Evolutionary conservation across 2,888 invertebrate species (phyloP).

Genomic region (Cyclophora punctaria): DNA sequence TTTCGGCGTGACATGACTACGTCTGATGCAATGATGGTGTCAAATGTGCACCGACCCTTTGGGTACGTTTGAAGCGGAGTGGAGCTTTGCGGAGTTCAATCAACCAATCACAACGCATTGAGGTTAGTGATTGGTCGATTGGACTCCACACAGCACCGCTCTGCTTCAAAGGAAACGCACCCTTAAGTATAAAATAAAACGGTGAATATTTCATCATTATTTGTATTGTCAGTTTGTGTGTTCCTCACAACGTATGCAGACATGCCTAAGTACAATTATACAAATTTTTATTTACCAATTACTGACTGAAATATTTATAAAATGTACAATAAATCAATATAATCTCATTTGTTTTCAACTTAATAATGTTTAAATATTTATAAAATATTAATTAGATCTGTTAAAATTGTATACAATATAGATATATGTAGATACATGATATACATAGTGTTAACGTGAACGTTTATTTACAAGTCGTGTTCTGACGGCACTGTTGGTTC

Average conservation of each 20-base stretch:
- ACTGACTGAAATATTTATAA: conserved; percentile 71
- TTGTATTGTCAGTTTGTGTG: conserved; percentile 74
- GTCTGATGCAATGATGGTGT: too few species aligned
- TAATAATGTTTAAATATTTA: conserved; percentile 64
- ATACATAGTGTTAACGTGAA: conserved; percentile 48
- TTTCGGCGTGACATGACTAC: too few species aligned
- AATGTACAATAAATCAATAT: conserved; percentile 65
- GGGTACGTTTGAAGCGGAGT: too few species aligned
- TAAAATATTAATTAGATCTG: conserved; percentile 68
- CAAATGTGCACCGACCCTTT: too few species aligned
- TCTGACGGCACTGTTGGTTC: conserved; percentile 34
- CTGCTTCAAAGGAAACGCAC: too few species aligned
- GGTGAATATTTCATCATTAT: conserved; percentile 46
- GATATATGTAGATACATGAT: conserved; percentile 63
- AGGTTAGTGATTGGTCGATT: too few species aligned
- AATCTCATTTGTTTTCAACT: conserved; percentile 73
- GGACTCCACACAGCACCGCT: too few species aligned
- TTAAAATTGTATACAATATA: conserved; percentile 72
- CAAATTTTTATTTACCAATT: conserved; percentile 62
- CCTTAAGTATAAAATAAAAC: conserved; percentile 12
- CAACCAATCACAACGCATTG: too few species aligned
- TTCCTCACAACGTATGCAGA: conserved; percentile 72
- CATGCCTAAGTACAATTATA: conserved; percentile 61
- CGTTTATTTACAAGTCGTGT: too few species aligned
- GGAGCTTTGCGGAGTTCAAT: too few species aligned